Evolutionary conservation across 2,888 invertebrate genomes (phyloP), one percentile per base, ranked within the genome.

Genomic region (Protodeltote pygarga): DNA sequence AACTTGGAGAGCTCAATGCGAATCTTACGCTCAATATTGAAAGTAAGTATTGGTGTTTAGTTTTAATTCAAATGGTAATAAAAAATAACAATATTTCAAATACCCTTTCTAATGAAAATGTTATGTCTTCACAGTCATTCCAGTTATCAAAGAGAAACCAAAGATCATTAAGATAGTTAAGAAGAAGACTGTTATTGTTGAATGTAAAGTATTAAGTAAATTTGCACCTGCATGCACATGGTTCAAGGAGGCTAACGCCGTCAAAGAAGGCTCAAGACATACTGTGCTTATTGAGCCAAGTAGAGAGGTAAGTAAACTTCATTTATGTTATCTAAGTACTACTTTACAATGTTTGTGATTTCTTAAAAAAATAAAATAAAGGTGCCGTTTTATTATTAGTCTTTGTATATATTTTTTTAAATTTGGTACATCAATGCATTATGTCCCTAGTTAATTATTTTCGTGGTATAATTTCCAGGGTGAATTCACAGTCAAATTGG

Each of bases 21-120:
- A 99, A 99, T 92, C 94, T 99, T 65, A 98, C 98, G 68, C 94
- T 99, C 73, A 99, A 99, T 91, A 98, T 99, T 92, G 98, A 98
- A 95, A 98, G 98, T 98, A 93, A 94, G 95, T 93, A 9, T n/a
- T n/a, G n/a, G n/a, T n/a, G n/a, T n/a, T n/a, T n/a, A n/a, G n/a
- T n/a, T n/a, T n/a, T n/a, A n/a, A n/a, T n/a, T n/a, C n/a, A n/a
- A n/a, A n/a, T n/a, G n/a, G n/a, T n/a, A n/a, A n/a, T n/a, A n/a
- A n/a, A n/a, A n/a, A n/a, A n/a, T n/a, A n/a, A n/a, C n/a, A n/a
- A n/a, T n/a, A n/a, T n/a, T n/a, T n/a, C n/a, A n/a, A n/a, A n/a
- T n/a, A n/a, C n/a, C n/a, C n/a, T n/a, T n/a, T n/a, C n/a, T n/a
- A n/a, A n/a, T n/a, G n/a, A 19, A n/a, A 23, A 14, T 52, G 34